These are phyloP conservation scores for Microhierax caerulescens DNA, from an alignment of 2,797 vertebrate genomes.

Conservation along the genomic window DNA sequence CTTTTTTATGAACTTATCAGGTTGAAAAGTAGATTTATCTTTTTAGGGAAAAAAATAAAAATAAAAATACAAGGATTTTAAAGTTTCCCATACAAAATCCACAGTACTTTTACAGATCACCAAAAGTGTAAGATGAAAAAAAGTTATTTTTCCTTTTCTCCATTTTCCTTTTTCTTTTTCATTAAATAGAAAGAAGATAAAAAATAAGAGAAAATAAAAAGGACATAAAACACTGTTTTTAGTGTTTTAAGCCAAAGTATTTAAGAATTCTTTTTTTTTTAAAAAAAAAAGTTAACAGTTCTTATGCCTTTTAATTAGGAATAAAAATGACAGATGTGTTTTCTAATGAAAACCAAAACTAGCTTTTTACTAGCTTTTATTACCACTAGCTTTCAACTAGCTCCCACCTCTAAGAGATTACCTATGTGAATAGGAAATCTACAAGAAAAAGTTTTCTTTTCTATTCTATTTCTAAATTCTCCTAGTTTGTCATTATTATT, in stretches of 20 bases:
- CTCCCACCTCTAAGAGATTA: not conserved
- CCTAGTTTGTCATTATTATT: not conserved
- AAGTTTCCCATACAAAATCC: not conserved
- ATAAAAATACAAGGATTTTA: not conserved
- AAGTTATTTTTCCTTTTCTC: not conserved
- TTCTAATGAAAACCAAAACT: not conserved
- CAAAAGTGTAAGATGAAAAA: not conserved
- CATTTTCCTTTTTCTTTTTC: not conserved
- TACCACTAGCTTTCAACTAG: not conserved
- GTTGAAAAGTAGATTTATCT: not conserved
- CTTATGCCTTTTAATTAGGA: not conserved
- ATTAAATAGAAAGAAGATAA: not conserved
- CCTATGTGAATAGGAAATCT: not conserved
- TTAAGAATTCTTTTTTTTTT: too few species aligned
- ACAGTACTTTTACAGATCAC: not conserved
- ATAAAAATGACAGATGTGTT: not conserved
- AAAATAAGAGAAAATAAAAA: not conserved
- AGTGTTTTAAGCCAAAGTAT: not conserved
- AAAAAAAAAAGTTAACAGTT: not conserved
- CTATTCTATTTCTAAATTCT: too few species aligned
- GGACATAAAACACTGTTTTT: too few species aligned
- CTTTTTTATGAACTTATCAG: not conserved
- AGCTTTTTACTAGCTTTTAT: not conserved
- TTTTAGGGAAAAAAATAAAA: not conserved
- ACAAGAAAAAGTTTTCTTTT: not conserved